phyloP scores from a whole-genome alignment of 1,140 invertebrate genomes.

The Antheraea mylitta region DNA sequence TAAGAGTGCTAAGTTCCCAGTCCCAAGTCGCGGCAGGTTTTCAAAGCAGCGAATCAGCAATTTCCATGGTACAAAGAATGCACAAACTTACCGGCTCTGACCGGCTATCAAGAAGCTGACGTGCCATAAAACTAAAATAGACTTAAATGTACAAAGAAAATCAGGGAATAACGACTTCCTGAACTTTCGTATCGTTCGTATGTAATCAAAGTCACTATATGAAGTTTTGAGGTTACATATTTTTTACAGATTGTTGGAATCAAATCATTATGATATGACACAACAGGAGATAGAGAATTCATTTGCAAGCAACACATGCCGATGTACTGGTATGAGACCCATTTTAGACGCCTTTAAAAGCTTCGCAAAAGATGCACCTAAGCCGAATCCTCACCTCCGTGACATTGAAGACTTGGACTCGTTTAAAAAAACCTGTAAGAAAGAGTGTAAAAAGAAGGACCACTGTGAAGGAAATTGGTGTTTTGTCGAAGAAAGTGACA shows the following conservation, averaged over 20 bases:
- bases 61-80: too few species aligned
- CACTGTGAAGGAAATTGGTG: slow-evolving; percentile 44
- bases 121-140: too few species aligned
- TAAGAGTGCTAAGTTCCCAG: too few species aligned
- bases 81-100: too few species aligned
- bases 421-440: slow-evolving; percentile 28
- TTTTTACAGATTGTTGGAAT: slow-evolving; percentile 57
- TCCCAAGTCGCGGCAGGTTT: too few species aligned
- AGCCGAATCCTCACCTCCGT: slow-evolving; percentile 24
- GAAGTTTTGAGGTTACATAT: not conserved
- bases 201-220: not conserved
- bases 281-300: slow-evolving; percentile 84
- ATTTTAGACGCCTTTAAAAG: slow-evolving; percentile 89
- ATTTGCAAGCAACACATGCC: slow-evolving; percentile 88
- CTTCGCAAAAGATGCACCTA: slow-evolving; percentile 80
- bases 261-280: slow-evolving; percentile 66
- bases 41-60: too few species aligned
- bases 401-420: slow-evolving; percentile 53
- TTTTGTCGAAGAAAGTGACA: slow-evolving; percentile 41
- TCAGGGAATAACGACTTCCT: too few species aligned
- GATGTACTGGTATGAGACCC: slow-evolving; percentile 90
- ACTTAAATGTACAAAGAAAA: too few species aligned
- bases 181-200: too few species aligned
- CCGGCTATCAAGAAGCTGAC: too few species aligned
- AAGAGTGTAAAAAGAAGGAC: slow-evolving; percentile 13